Conservation (phyloP, 2,113 vertebrate genomes). For the Syrmaticus mikado region DNA sequence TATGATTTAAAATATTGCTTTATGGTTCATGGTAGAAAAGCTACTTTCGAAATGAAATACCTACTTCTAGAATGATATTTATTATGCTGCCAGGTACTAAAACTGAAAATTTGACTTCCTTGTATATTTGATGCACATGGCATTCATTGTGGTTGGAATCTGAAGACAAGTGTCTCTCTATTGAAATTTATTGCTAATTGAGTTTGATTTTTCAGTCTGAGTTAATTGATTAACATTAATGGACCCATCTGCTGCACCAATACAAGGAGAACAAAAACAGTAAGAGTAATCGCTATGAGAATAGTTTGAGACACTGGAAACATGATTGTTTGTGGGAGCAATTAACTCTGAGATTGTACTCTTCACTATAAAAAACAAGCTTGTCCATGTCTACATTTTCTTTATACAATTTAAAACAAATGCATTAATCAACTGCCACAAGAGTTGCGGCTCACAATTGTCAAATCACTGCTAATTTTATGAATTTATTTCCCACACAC, state of each 20-base stretch:
- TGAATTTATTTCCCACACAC: slow-evolving; percentile 39
- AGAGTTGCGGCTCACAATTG: not conserved
- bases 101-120: not conserved
- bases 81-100: not conserved
- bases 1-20: not conserved
- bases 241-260: slow-evolving; percentile 57
- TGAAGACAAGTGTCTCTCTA: slow-evolving; percentile 21
- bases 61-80: not conserved
- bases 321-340: not conserved
- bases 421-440: slow-evolving; percentile 32
- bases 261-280: not conserved
- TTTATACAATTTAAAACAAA: slow-evolving; percentile 41
- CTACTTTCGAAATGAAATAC: not conserved
- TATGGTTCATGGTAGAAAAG: not conserved
- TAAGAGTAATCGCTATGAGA: slow-evolving; percentile 53
- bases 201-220: slow-evolving; percentile 64
- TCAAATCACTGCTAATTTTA: slow-evolving; percentile 21
- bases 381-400: slow-evolving; percentile 13
- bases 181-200: slow-evolving; percentile 63
- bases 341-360: slow-evolving; percentile 24
- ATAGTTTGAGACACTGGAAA: slow-evolving; percentile 35
- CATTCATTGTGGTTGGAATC: not conserved
- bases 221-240: slow-evolving; percentile 74
- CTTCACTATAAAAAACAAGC: not conserved
- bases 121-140: not conserved